Evolutionary conservation across 2,888 invertebrate genomes (phyloP).

Genomic region (Limnephilus auricula): DNA sequence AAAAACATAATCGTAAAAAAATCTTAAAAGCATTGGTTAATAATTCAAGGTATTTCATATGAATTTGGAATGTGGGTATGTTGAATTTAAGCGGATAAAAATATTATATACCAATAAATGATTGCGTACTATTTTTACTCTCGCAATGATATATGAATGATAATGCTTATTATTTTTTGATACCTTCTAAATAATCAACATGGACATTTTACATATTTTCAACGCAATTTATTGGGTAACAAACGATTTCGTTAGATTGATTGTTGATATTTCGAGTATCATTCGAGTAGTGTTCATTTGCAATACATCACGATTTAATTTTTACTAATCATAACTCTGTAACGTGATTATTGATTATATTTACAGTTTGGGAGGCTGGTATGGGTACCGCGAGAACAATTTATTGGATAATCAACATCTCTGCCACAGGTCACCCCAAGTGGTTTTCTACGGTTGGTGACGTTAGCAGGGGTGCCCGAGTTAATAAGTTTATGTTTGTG

Average conservation of each 20-base stretch:
- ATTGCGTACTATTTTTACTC: not conserved
- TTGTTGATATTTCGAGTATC: no score
- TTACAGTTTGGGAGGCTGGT: no score
- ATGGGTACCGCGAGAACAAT: no score
- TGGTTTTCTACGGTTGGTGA: no score
- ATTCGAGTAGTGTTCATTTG: no score
- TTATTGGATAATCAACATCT: no score
- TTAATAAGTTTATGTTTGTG: no score
- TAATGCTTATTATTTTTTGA: not conserved
- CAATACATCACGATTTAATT: not conserved
- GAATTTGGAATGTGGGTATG: not conserved
- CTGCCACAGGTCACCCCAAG: no score
- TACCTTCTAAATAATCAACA: not conserved
- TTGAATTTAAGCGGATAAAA: conserved; percentile 2
- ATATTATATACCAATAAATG: not conserved
- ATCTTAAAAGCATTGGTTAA: not conserved
- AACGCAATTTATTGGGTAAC: not conserved
- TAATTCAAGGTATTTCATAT: not conserved
- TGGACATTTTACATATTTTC: not conserved
- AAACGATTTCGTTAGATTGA: not conserved
- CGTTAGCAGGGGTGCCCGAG: no score
- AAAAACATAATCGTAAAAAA: not conserved
- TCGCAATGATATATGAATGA: not conserved
- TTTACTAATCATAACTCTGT: not conserved
- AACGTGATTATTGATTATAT: not conserved